phyloP scores from a whole-genome alignment of 2,797 vertebrate genomes.

The Fundulus diaphanus region DNA sequence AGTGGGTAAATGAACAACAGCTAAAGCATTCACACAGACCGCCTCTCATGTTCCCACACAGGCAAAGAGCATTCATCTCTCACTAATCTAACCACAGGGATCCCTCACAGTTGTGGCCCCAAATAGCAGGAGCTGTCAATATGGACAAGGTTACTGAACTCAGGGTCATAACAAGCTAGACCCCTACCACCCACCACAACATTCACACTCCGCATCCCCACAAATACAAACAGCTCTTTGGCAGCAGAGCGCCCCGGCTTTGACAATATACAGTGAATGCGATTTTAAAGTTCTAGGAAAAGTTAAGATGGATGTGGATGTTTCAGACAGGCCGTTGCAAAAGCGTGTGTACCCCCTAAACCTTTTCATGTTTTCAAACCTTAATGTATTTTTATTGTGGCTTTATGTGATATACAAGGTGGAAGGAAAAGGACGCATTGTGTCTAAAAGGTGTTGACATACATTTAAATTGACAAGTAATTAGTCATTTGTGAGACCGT shows the following conservation, averaged over 20 bases:
- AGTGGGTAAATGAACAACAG: slow-evolving; percentile 60
- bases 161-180: slow-evolving; percentile 71
- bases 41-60: slow-evolving; percentile 51
- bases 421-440: no score
- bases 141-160: slow-evolving; percentile 79
- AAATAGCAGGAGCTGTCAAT: slow-evolving; percentile 81
- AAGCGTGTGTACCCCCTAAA: background rate
- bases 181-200: slow-evolving; percentile 44
- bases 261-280: slow-evolving; percentile 34
- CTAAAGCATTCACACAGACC: slow-evolving; percentile 27
- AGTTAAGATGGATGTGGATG: slow-evolving; percentile 11
- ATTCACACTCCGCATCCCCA: slow-evolving; percentile 28
- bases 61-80: slow-evolving; percentile 70
- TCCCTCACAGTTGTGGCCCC: slow-evolving; percentile 70
- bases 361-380: background rate
- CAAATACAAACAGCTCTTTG: slow-evolving; percentile 24
- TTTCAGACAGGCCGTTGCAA: background rate
- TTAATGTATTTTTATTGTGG: background rate
- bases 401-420: background rate
- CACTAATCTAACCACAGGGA: slow-evolving; percentile 77
- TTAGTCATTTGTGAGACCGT: no score
- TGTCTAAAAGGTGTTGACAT: no score
- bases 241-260: slow-evolving; percentile 23
- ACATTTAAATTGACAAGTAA: no score
- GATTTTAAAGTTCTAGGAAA: slow-evolving; percentile 34